Evolutionary conservation across 2,888 invertebrate genomes (phyloP).

Genomic region (Acronicta aceris): DNA sequence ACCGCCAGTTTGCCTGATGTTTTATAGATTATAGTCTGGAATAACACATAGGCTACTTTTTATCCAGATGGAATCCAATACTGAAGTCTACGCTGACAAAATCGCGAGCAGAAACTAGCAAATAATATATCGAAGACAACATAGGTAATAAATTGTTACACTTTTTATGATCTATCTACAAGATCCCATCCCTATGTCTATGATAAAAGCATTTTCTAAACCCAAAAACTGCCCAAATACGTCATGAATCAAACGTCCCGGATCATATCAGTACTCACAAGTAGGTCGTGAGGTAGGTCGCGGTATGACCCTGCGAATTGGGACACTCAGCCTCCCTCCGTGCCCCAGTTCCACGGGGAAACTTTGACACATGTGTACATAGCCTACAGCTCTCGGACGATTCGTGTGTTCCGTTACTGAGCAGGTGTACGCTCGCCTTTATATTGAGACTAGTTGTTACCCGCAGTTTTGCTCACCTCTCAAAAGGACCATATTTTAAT

Average conservation of each 20-base stretch:
- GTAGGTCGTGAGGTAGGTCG: conserved; percentile 83
- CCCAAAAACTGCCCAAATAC: conserved; percentile 12
- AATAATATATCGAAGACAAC: no score
- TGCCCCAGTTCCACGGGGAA: conserved; percentile 65
- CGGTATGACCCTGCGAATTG: conserved; percentile 67
- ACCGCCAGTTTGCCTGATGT: no score
- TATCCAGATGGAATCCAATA: no score
- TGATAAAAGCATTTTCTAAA: background rate
- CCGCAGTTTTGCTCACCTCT: background rate
- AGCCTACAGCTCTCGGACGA: conserved; percentile 23
- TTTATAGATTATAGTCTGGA: no score
- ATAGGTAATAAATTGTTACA: no score
- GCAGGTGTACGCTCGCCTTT: conserved; percentile 6
- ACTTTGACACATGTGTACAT: conserved; percentile 48
- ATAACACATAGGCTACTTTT: no score
- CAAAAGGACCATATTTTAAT: no score
- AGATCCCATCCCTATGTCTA: background rate
- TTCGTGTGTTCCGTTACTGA: no score
- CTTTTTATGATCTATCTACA: background rate
- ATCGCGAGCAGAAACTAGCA: no score
- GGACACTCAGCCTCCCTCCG: conserved; percentile 62
- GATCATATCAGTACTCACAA: conserved; percentile 53
- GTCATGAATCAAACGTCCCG: conserved; percentile 26
- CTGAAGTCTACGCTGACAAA: no score
- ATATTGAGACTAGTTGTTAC: background rate